Conservation (phyloP, 37 sponge, comb jelly and placozoan species). For the Cliona cf. orientalis region DNA sequence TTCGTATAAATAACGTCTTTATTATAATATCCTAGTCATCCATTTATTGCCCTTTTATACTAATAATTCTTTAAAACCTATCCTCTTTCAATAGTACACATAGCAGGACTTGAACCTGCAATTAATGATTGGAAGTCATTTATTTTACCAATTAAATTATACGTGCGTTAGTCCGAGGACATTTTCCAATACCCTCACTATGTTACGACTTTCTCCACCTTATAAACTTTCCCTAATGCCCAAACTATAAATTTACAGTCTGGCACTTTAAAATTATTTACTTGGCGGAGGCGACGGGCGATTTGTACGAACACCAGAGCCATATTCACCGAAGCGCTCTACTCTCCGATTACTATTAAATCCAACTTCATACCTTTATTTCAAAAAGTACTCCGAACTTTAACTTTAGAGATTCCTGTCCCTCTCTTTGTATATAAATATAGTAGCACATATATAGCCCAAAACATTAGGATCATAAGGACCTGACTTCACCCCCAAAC, state of each 20-base stretch:
- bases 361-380: conserved; percentile 80
- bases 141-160: conserved; percentile 79
- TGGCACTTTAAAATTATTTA: conserved; percentile 30
- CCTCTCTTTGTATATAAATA: conserved; percentile 60
- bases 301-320: conserved; percentile 92
- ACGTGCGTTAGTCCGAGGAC: conserved; percentile 77
- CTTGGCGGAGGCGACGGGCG: conserved; percentile 85
- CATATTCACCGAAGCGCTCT: conserved; percentile 88
- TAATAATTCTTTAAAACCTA: conserved; percentile 10
- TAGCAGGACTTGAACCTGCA: conserved; percentile 75
- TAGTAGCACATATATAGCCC: conserved; percentile 87
- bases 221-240: conserved; percentile 41
- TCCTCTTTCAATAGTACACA: conserved; percentile 36
- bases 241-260: background rate
- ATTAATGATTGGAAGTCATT: conserved; percentile 59
- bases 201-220: conserved; percentile 91
- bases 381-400: conserved; percentile 64
- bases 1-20: conserved; percentile 14
- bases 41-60: conserved; percentile 58
- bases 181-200: conserved; percentile 84
- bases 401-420: conserved; percentile 36
- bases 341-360: conserved; percentile 93
- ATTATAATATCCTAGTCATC: conserved; percentile 66
- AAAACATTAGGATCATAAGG: conserved; percentile 88
- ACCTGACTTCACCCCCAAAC: conserved; percentile 78